These are phyloP conservation scores for Diplodus sargus DNA, from an alignment of 2,797 vertebrate genomes.

Conservation along the genomic window DNA sequence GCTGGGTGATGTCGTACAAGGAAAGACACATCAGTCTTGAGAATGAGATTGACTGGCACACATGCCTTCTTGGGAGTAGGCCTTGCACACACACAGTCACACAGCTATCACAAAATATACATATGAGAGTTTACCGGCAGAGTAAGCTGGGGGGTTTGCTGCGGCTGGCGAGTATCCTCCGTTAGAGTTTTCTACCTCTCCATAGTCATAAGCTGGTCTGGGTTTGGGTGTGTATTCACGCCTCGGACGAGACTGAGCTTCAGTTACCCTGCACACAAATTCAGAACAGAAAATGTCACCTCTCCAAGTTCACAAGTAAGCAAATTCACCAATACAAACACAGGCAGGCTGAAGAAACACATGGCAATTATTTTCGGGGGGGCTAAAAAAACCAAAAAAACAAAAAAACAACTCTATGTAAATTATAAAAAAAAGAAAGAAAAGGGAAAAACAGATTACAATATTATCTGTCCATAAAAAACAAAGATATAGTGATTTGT, in stretches of 20 bases:
- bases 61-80: conserved; percentile 14
- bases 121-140: conserved; percentile 58
- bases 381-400: too few relatives aligned
- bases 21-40: conserved; percentile 58
- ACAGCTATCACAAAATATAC: neutral
- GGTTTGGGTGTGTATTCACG: conserved; percentile 89
- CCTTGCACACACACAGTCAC: neutral
- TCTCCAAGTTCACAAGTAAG: conserved; percentile 3
- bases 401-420: neutral
- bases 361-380: neutral
- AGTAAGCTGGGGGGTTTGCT: conserved; percentile 73
- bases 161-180: conserved; percentile 85
- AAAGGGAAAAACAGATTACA: neutral
- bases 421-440: neutral
- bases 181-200: conserved; percentile 88
- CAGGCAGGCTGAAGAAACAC: neutral
- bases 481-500: neutral
- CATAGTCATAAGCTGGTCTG: conserved; percentile 86
- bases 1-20: conserved; percentile 61
- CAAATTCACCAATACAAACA: neutral
- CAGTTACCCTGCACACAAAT: conserved; percentile 84
- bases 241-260: conserved; percentile 89
- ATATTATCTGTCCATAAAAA: neutral
- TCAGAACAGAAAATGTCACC: conserved; percentile 5
- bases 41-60: conserved; percentile 3